A percentile compares a stretch with the other conserved stretches of the same genome.
These are phyloP conservation scores for Leucoptera coffeella DNA, from an alignment of 2,888 invertebrate genomes.

Conservation along the genomic window DNA sequence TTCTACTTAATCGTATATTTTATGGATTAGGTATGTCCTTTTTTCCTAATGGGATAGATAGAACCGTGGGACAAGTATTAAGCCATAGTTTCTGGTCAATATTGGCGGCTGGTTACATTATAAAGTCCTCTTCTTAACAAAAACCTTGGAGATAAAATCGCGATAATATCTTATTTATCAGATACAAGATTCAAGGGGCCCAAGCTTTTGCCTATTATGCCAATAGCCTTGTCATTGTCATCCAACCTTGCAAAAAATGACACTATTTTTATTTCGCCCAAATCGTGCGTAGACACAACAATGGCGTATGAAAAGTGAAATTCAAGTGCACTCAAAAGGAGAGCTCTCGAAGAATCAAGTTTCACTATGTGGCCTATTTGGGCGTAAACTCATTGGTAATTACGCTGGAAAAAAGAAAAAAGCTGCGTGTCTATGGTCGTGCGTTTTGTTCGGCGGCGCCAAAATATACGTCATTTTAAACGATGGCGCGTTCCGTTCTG, in stretches of 20 bases:
- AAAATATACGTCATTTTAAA: constrained; percentile 14
- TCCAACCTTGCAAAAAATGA: constrained; percentile 1
- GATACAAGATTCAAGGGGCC: too few species aligned
- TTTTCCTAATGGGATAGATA: too few species aligned
- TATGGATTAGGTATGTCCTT: too few species aligned
- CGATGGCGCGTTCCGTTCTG: too few species aligned
- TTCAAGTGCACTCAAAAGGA: constrained; percentile 8
- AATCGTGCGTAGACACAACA: constrained; percentile 1
- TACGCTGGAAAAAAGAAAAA: constrained; percentile 6
- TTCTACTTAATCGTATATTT: too few species aligned
- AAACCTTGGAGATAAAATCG: too few species aligned
- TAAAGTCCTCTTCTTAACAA: too few species aligned
- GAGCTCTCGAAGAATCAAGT: constrained; percentile 3
- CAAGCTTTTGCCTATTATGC: neutral
- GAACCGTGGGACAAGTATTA: too few species aligned
- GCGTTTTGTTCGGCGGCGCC: constrained; percentile 15
- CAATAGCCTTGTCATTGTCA: neutral
- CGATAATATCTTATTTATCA: too few species aligned
- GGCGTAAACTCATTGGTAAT: constrained; percentile 1
- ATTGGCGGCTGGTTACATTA: too few species aligned
- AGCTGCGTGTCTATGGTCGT: constrained; percentile 8
- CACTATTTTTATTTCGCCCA: constrained; percentile 1
- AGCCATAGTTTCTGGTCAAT: too few species aligned
- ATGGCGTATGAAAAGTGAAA: constrained; percentile 8
- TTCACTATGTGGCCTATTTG: constrained; percentile 1